Percentiles rank a stretch among this genome's conserved stretches.
Evolutionary conservation across 35 echinoderm and acorn worm genomes (phyloP).

Genomic region (Apostichopus japonicus): DNA sequence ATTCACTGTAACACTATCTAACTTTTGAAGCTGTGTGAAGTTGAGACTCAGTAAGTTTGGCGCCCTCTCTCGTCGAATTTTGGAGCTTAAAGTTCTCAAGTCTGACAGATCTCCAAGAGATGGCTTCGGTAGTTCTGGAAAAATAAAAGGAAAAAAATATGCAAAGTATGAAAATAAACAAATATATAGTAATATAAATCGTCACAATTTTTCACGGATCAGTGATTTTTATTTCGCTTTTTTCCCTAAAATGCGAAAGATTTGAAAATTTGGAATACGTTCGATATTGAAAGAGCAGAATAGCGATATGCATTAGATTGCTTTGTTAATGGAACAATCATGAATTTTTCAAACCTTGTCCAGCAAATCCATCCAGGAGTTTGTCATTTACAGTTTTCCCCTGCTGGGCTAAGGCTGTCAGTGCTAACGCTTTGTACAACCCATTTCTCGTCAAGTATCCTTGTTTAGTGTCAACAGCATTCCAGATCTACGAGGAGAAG

Average conservation of each 20-base stretch:
- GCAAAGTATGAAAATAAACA: too few relatives aligned
- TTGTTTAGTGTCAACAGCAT: conserved; percentile 94
- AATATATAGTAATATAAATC: too few relatives aligned
- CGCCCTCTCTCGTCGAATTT: conserved; percentile 75
- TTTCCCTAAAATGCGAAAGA: too few relatives aligned
- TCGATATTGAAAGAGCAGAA: too few relatives aligned
- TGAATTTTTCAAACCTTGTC: conserved; percentile 65
- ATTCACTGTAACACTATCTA: conserved; percentile 73
- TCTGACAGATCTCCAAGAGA: conserved; percentile 88
- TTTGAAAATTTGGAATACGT: too few relatives aligned
- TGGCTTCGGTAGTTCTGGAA: conserved; percentile 86
- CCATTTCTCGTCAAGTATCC: conserved; percentile 88
- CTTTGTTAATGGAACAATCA: background rate
- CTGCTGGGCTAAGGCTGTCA: conserved; percentile 93
- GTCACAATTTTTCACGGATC: background rate
- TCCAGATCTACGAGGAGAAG: conserved; percentile 82
- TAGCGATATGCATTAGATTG: too few relatives aligned
- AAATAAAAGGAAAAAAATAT: background rate
- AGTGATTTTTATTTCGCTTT: background rate
- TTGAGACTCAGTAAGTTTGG: conserved; percentile 81
- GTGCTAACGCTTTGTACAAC: conserved; percentile 89
- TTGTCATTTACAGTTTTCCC: conserved; percentile 95
- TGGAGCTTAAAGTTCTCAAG: conserved; percentile 70
- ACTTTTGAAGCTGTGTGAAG: conserved; percentile 69
- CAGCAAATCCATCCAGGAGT: conserved; percentile 85